Conservation (phyloP, 2,888 invertebrate genomes). For the Meta bourneti region DNA sequence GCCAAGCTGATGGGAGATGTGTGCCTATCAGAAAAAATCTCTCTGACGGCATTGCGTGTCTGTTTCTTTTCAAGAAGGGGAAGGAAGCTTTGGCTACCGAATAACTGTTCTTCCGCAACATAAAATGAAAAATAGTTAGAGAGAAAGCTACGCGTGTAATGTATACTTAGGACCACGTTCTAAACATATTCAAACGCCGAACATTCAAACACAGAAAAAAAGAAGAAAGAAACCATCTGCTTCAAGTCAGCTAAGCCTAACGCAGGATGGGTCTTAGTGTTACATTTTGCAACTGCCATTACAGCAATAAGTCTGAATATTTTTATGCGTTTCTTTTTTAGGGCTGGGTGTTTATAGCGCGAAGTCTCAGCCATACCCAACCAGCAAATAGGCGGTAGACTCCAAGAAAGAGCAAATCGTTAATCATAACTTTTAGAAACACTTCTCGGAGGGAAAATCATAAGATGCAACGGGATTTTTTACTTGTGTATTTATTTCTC, state of each 20-base stretch:
- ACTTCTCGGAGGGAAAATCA: conserved; percentile 44
- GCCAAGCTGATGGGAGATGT: background rate
- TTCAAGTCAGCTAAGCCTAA: conserved; percentile 17
- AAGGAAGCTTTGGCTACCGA: background rate
- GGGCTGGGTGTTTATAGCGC: conserved; percentile 21
- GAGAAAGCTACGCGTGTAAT: background rate
- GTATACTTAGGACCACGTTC: conserved; percentile 3
- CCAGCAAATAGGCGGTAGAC: conserved; percentile 3
- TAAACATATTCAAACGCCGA: background rate
- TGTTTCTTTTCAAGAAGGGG: background rate
- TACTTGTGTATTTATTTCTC: conserved; percentile 38
- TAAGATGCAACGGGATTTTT: conserved; percentile 7
- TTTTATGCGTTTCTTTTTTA: conserved; percentile 30
- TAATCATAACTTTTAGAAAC: conserved; percentile 67
- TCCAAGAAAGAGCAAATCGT: conserved; percentile 56
- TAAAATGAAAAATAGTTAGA: conserved; percentile 2
- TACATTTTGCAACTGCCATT: conserved; percentile 21
- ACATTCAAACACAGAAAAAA: background rate
- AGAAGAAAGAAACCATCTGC: conserved; percentile 10
- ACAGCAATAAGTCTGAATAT: conserved; percentile 63
- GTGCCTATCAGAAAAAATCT: background rate
- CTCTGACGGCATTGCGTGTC: conserved; percentile 30
- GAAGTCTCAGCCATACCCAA: background rate
- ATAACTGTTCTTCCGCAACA: conserved; percentile 15
- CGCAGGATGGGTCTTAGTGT: conserved; percentile 20